Evolutionary conservation across 2,797 vertebrate genomes (phyloP).

Genomic region (Falco rusticolus): DNA sequence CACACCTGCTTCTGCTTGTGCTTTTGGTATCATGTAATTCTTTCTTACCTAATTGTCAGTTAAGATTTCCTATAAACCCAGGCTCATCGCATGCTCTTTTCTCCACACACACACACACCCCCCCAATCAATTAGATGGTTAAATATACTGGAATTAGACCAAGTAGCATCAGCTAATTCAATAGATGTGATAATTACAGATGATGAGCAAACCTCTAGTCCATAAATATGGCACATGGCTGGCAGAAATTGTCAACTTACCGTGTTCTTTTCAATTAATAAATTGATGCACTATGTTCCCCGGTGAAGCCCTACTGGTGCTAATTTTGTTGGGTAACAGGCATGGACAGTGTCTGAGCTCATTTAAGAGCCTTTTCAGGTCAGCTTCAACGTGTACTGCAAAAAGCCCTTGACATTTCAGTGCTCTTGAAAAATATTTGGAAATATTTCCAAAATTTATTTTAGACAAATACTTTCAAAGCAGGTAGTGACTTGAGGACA

Average conservation of each 20-base stretch:
- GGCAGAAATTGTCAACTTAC: background rate
- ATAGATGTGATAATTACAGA: background rate
- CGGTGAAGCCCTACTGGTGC: background rate
- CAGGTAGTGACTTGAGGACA: background rate
- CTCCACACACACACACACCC: background rate
- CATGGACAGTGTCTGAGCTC: background rate
- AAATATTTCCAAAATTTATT: background rate
- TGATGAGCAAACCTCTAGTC: background rate
- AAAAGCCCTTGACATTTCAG: background rate
- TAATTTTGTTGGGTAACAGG: background rate
- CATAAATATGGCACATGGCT: background rate
- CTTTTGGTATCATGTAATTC: background rate
- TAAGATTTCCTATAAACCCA: background rate
- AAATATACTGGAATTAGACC: background rate
- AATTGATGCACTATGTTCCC: background rate
- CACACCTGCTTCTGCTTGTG: background rate
- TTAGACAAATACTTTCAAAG: background rate
- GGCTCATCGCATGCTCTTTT: background rate
- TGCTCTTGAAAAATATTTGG: background rate
- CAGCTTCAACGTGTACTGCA: background rate
- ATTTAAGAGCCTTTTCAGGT: background rate
- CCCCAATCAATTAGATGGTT: background rate
- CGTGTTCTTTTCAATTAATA: background rate
- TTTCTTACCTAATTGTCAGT: background rate
- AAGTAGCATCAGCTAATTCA: background rate